Conservation (phyloP, 2,888 invertebrate genomes). For the Cephus sareptanus region DNA sequence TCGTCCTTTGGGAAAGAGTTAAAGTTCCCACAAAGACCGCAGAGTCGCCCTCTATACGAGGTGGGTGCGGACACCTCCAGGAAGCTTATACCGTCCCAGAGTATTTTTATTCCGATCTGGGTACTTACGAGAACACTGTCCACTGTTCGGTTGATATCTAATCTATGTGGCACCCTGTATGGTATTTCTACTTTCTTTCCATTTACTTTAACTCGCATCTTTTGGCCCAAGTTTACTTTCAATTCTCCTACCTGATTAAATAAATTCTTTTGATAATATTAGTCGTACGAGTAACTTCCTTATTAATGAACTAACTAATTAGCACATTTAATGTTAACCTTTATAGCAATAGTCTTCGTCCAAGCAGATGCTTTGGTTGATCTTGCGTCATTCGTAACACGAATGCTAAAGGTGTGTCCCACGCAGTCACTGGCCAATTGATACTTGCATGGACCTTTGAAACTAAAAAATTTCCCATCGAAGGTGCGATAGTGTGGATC, state of each 20-base stretch:
- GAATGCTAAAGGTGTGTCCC: slow-evolving; percentile 83
- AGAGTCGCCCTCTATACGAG: slow-evolving; percentile 79
- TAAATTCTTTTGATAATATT: neutral
- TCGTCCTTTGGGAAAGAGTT: slow-evolving; percentile 90
- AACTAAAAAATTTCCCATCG: slow-evolving; percentile 93
- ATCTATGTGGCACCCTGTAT: slow-evolving; percentile 69
- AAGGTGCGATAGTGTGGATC: slow-evolving; percentile 96
- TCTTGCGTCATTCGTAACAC: slow-evolving; percentile 89
- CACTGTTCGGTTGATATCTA: slow-evolving; percentile 74
- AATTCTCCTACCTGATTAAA: slow-evolving; percentile 70
- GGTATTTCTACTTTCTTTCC: slow-evolving; percentile 80
- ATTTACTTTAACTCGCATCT: slow-evolving; percentile 87
- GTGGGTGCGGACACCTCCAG: slow-evolving; percentile 85
- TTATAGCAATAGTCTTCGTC: slow-evolving; percentile 88
- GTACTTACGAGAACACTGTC: slow-evolving; percentile 77
- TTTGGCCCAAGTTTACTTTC: slow-evolving; percentile 88
- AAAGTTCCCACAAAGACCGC: slow-evolving; percentile 96
- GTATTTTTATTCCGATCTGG: slow-evolving; percentile 81
- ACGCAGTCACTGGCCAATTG: slow-evolving; percentile 86
- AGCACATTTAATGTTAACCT: slow-evolving; percentile 63
- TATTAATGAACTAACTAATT: neutral
- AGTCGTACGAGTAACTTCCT: neutral
- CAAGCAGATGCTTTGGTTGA: slow-evolving; percentile 86
- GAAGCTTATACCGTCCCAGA: slow-evolving; percentile 95
- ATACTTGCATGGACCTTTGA: slow-evolving; percentile 94